Evolutionary conservation across 2,797 vertebrate genomes (phyloP).

Genomic region (Lagodon rhomboides): DNA sequence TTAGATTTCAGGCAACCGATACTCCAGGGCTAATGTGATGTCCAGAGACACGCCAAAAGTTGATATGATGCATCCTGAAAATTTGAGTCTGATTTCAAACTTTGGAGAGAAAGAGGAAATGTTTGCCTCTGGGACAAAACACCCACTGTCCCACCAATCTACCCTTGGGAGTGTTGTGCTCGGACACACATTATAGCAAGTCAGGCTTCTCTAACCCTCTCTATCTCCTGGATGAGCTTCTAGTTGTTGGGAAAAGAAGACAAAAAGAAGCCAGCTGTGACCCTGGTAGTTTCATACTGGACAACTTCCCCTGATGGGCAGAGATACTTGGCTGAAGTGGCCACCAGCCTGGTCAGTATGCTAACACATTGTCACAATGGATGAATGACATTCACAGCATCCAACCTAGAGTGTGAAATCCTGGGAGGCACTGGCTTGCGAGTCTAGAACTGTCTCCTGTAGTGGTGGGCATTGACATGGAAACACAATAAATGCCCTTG

Average conservation of each 20-base stretch:
- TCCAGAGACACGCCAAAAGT: constrained; percentile 47
- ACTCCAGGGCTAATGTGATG: constrained; percentile 9
- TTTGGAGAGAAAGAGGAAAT: not conserved
- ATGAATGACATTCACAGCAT: not conserved
- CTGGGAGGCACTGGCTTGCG: not conserved
- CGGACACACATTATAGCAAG: not conserved
- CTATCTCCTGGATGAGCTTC: not conserved
- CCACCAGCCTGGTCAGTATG: constrained; percentile 11
- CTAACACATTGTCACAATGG: not conserved
- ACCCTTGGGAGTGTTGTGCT: constrained; percentile 12
- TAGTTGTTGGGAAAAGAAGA: constrained; percentile 22
- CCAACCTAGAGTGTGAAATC: not conserved
- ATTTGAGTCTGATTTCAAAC: constrained; percentile 5
- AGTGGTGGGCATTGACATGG: not conserved
- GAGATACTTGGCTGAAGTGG: constrained; percentile 42
- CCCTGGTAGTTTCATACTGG: constrained; percentile 28
- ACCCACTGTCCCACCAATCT: constrained; percentile 15
- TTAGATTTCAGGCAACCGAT: constrained; percentile 12
- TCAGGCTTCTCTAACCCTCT: not conserved
- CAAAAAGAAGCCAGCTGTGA: constrained; percentile 3
- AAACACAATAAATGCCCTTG: not conserved
- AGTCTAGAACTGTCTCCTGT: not conserved
- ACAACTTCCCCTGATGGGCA: constrained; percentile 8
- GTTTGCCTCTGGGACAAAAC: constrained; percentile 13
- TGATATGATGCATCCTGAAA: constrained; percentile 18